Percentiles rank a stretch among this genome's conserved stretches.
These are phyloP conservation scores for Gonocerus acuteangulatus DNA, from an alignment of 2,888 invertebrate genomes.

Conservation along the genomic window DNA sequence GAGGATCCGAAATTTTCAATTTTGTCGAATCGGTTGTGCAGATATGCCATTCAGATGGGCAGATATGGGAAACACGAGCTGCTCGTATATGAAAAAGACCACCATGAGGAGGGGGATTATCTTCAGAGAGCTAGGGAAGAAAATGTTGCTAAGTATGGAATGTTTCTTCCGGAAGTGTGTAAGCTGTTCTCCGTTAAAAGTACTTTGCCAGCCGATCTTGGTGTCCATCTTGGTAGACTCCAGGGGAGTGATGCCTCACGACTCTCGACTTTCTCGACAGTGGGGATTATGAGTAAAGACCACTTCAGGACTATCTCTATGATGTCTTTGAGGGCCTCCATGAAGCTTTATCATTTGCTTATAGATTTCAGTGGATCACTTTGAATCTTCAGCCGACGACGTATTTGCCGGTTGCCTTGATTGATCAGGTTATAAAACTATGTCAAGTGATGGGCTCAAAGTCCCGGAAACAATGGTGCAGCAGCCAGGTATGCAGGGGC, in stretches of 20 bases:
- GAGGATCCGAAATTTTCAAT: slow-evolving; percentile 27
- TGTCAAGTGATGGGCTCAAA: too few species aligned
- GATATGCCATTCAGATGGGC: neutral
- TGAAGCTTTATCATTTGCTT: slow-evolving; percentile 40
- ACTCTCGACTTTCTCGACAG: slow-evolving; percentile 32
- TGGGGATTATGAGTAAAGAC: slow-evolving; percentile 36
- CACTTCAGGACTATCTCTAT: slow-evolving; percentile 38
- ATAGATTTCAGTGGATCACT: slow-evolving; percentile 38
- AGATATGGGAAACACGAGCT: slow-evolving; percentile 40
- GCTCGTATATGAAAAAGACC: slow-evolving; percentile 37
- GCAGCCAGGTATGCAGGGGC: too few species aligned
- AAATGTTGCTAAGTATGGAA: too few species aligned
- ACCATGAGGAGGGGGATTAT: slow-evolving; percentile 35
- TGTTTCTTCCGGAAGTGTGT: slow-evolving; percentile 32
- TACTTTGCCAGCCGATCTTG: slow-evolving; percentile 32
- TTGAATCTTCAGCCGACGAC: neutral
- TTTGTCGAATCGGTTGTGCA: neutral
- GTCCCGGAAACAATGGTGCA: too few species aligned
- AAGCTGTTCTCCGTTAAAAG: slow-evolving; percentile 21
- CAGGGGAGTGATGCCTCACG: slow-evolving; percentile 40
- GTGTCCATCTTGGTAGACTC: slow-evolving; percentile 41
- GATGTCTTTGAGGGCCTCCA: slow-evolving; percentile 39
- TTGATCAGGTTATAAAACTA: too few species aligned
- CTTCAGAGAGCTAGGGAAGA: slow-evolving; percentile 36
- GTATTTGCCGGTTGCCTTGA: neutral